Evolutionary conservation across 2,888 invertebrate species (phyloP), one percentile per base, ranked within the genome.

Genomic region (Ophion slaviceki): DNA sequence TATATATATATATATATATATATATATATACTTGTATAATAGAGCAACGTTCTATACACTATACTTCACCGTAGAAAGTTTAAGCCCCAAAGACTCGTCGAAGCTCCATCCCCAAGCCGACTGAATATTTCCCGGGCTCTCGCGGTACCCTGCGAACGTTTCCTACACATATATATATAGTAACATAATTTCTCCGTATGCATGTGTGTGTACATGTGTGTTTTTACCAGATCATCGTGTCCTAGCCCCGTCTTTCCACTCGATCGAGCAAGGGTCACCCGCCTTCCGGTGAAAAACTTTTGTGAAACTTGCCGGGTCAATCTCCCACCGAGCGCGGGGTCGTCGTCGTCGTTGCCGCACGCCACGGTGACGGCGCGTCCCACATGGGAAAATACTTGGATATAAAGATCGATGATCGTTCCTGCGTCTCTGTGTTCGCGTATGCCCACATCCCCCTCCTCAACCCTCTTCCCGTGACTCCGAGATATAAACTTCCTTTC

Each of bases 111-210:
- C 77, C 64, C 64, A 77, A 78, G 80, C 57, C 77, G 78, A 76
- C 86, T 86, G 91, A 90, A 90, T 91, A 90, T 91, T 91, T 90
- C 87, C 87, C 86, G 87, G 87, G 68, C 17, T 72, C 57, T 40
- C 40, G 40, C 40, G 40, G 7, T 40, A 40, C 40, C 40, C 8
- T 40, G 40, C 40, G 40, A 40, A 40, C 40, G 5, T 40, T 40
- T 40, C 40, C 40, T 40, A 40, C 8, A 45, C 11, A 14, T 61
- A n/a, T 71, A n/a, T 71, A 14, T 68, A 71, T 62, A 57, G 70
- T 14, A 20, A 47, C 66, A 66, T 20, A 32, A n/a, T 57, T n/a
- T 72, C 20, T 11, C 45, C 20, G 82, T 85, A 62, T 81, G 80
- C 87, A 88, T 32, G 53, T 64, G 53, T 45, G 66, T 72, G 17